A percentile compares a stretch with the other conserved stretches of the same genome.
These are phyloP conservation scores for Hypena proboscidalis DNA, from an alignment of 2,888 invertebrate species.

Conservation along the genomic window DNA sequence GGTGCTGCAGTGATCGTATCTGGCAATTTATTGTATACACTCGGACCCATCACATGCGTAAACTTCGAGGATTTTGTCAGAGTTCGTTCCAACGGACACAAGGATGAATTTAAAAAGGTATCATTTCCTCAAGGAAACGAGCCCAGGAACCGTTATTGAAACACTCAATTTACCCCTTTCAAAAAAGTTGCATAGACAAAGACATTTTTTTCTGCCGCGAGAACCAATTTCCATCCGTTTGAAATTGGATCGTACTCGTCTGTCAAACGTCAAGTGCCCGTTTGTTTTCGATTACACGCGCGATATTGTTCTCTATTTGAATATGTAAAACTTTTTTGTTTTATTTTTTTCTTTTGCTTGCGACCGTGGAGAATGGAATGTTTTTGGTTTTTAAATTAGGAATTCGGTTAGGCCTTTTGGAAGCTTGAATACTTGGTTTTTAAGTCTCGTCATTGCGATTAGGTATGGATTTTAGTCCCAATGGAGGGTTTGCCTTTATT, in stretches of 20 bases:
- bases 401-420: neutral
- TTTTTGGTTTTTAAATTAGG: conserved; percentile 2
- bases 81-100: no score
- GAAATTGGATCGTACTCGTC: conserved; percentile 37
- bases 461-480: conserved; percentile 8
- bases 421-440: neutral
- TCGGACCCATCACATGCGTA: no score
- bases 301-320: conserved; percentile 25
- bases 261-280: conserved; percentile 35
- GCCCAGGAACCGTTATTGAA: no score
- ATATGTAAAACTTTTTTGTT: conserved; percentile 7
- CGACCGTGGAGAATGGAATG: conserved; percentile 5
- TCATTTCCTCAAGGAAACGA: no score
- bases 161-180: neutral
- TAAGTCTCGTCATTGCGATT: conserved; percentile 4
- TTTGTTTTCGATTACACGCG: conserved; percentile 27
- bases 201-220: conserved; percentile 27
- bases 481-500: conserved; percentile 1
- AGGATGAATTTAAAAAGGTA: no score
- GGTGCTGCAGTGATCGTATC: no score
- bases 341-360: conserved; percentile 1
- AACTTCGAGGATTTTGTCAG: no score
- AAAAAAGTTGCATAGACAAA: conserved; percentile 11
- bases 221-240: conserved; percentile 34
- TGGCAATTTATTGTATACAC: no score